These are phyloP conservation scores for Anaspis maculata DNA, from an alignment of 2,888 invertebrate species.

Conservation along the genomic window DNA sequence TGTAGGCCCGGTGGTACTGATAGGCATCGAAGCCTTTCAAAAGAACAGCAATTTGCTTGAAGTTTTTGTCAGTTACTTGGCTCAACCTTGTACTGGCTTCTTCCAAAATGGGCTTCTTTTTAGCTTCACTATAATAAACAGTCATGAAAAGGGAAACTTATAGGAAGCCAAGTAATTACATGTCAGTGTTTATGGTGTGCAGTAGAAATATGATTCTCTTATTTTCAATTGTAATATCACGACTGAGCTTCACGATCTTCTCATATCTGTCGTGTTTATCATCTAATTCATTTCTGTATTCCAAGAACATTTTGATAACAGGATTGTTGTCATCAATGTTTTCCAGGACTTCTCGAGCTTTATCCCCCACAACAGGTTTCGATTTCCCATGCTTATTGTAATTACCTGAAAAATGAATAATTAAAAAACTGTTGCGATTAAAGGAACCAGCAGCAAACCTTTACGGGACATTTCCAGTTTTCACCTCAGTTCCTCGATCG, in stretches of 20 bases:
- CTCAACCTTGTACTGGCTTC: slow-evolving; percentile 62
- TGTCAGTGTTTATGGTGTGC: slow-evolving; percentile 56
- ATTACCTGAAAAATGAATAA: not conserved
- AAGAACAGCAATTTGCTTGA: slow-evolving; percentile 65
- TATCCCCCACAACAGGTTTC: slow-evolving; percentile 38
- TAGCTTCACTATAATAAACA: slow-evolving; percentile 43
- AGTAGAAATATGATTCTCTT: slow-evolving; percentile 82
- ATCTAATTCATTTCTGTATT: slow-evolving; percentile 60
- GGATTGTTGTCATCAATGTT: slow-evolving; percentile 45
- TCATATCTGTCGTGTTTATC: slow-evolving; percentile 77
- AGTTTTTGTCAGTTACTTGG: slow-evolving; percentile 52
- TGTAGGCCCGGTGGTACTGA: slow-evolving; percentile 59
- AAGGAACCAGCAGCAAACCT: too few species aligned
- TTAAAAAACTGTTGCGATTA: not conserved
- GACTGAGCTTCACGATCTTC: slow-evolving; percentile 67
- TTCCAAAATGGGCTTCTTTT: slow-evolving; percentile 46
- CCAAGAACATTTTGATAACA: slow-evolving; percentile 54
- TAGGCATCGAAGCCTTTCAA: slow-evolving; percentile 62
- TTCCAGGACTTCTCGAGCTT: slow-evolving; percentile 40
- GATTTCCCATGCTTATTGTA: slow-evolving; percentile 12
- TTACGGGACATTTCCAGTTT: slow-evolving; percentile 9
- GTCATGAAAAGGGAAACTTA: slow-evolving; percentile 1
- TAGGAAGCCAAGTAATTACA: slow-evolving; percentile 26
- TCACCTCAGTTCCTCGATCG: too few species aligned
- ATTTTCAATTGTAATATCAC: slow-evolving; percentile 84